Evolutionary conservation across 2,113 vertebrate species (phyloP).

Genomic region (Terrapene triunguis): DNA sequence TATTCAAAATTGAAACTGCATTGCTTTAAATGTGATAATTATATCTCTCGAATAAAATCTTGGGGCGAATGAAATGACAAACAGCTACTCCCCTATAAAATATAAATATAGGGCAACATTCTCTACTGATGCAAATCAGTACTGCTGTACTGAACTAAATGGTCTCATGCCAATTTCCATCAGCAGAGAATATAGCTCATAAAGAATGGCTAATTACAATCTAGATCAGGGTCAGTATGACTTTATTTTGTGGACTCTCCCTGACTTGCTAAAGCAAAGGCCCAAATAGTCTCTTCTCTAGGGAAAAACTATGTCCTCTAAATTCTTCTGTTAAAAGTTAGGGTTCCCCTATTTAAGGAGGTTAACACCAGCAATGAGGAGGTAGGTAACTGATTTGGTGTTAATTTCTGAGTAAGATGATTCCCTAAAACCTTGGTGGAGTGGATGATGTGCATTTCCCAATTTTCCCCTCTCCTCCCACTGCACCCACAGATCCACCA

Average conservation of each 20-base stretch:
- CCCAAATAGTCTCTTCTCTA: not conserved
- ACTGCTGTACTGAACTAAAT: not conserved
- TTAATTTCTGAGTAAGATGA: not conserved
- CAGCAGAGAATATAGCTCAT: not conserved
- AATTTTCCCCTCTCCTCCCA: fast-evolving
- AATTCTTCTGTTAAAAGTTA: not conserved
- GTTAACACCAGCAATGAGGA: not conserved
- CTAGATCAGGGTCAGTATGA: not conserved
- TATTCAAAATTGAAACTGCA: not conserved
- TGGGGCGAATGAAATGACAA: not conserved
- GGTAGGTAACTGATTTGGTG: conserved; percentile 9
- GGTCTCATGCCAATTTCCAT: not conserved
- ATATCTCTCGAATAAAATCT: not conserved
- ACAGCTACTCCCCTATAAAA: not conserved
- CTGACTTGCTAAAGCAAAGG: not conserved
- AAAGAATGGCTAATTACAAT: not conserved
- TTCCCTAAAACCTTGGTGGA: not conserved
- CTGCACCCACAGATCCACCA: not conserved
- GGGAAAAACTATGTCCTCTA: not conserved
- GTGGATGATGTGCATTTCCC: not conserved
- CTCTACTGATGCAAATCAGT: not conserved
- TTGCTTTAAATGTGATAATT: conserved; percentile 3
- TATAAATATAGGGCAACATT: not conserved
- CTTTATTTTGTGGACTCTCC: not conserved
- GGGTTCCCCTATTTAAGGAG: not conserved